Base-by-base conservation (phyloP, 2,797 vertebrate genomes). In the Siniperca obscura region DNA sequence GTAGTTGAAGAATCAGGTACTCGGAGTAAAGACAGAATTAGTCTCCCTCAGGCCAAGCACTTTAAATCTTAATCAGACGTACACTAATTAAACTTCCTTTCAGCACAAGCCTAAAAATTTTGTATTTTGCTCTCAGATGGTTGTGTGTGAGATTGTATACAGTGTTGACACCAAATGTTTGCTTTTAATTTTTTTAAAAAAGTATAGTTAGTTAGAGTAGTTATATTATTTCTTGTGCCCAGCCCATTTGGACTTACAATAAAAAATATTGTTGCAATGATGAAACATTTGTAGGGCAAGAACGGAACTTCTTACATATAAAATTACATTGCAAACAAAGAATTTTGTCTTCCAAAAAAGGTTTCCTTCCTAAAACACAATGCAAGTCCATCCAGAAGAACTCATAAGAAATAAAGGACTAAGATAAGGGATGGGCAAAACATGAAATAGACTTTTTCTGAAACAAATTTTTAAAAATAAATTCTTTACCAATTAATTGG, bases 41-140 rank as follows among this genome's bases (percentile, higher is more conserved):
- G 86, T 88, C 83, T 76, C 86, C 90, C 81, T 73, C 61, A 79
- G 89, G 88, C 87, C 65, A 56, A 81, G 78, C 83, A 86, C 90
- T 91, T 92, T 84, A 77, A 86, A 93, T 92, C 89, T 89, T 91
- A 90, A 94, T 95, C 89, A 91, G 90, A 90, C 64, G 14, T 76
- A 62, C 77, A 83, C 81, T 90, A 93, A 95, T 95, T 92, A 92
- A 93, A 92, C 90, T 86, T 88, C 44, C 82, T 89, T 75, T 87
- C 76, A 68, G 42, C 74, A 75, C 67, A 72, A 64, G 30, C 59
- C 42, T 46, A 50, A 80, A 89, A 78, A 74, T 12, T 2, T 1
- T 76, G 56, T 42, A 34, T 82, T 80, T 86, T 73, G 44, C 70
- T 75, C 27, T 44, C 21, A 34, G 46, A 74, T 53, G 62, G 17